Conservation (phyloP, 2,113 vertebrate genomes). For the Haplotaxodon microlepis region DNA sequence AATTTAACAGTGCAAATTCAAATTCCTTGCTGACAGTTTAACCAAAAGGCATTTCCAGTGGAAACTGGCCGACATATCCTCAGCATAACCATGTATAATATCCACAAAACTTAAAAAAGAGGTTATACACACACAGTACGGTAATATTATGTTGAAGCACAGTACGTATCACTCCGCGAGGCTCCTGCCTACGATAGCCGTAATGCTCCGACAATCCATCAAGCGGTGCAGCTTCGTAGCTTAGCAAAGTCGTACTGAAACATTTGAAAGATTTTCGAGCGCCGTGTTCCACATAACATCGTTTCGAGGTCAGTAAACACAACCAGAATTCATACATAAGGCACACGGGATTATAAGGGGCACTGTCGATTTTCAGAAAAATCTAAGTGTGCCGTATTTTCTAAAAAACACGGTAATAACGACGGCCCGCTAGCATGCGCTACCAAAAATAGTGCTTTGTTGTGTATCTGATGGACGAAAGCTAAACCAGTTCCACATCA, state of each 20-base stretch:
- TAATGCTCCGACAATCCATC: too few species aligned
- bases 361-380: too few species aligned
- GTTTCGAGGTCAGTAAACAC: too few species aligned
- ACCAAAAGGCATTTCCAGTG: background rate
- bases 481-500: fast-evolving
- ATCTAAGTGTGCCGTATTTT: background rate
- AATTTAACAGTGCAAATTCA: background rate
- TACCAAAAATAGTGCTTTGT: background rate
- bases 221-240: fast-evolving
- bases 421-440: fast-evolving
- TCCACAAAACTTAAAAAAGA: background rate
- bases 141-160: too few species aligned
- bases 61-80: fast-evolving
- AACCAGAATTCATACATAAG: too few species aligned
- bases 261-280: background rate
- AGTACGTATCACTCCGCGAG: fast-evolving
- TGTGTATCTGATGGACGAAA: background rate
- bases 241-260: background rate
- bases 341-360: too few species aligned
- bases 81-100: background rate
- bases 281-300: fast-evolving
- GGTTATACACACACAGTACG: too few species aligned
- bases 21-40: background rate
- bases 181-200: fast-evolving
- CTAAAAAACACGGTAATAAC: background rate